Conservation (phyloP, 2,888 invertebrate genomes). For the Agrotis clavis region DNA sequence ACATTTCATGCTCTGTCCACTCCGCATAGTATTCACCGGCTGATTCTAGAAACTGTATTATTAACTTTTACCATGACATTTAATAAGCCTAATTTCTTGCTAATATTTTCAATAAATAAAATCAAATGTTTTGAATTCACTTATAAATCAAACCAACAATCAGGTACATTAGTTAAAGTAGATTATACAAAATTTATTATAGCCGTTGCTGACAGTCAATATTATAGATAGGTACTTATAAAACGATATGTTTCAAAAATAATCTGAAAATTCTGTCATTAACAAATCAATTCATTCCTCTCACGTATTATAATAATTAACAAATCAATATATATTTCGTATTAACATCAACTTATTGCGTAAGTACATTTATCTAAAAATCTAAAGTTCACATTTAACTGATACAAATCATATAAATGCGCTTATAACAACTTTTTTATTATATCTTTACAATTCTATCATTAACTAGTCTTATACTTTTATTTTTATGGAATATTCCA, state of each 20-base stretch:
- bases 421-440: conserved; percentile 53
- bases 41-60: conserved; percentile 40
- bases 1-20: conserved; percentile 2
- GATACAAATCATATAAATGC: conserved; percentile 59
- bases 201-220: conserved; percentile 56
- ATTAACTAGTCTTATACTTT: conserved; percentile 62
- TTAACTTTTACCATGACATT: conserved; percentile 42
- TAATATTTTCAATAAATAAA: conserved; percentile 42
- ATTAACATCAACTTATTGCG: conserved; percentile 58
- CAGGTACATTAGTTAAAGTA: conserved; percentile 63
- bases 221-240: conserved; percentile 25
- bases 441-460: conserved; percentile 60
- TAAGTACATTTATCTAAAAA: conserved; percentile 49
- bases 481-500: conserved; percentile 44
- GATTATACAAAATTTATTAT: conserved; percentile 52
- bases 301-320: conserved; percentile 36
- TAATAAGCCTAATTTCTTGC: conserved; percentile 49
- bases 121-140: conserved; percentile 48
- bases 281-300: conserved; percentile 25
- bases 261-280: conserved; percentile 27
- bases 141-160: conserved; percentile 60
- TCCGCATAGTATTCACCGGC: background rate
- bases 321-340: conserved; percentile 51
- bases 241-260: conserved; percentile 48
- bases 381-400: conserved; percentile 47